These are phyloP conservation scores for Acipenser transmontanus DNA, from an alignment of 2,797 vertebrate species.

Conservation along the genomic window DNA sequence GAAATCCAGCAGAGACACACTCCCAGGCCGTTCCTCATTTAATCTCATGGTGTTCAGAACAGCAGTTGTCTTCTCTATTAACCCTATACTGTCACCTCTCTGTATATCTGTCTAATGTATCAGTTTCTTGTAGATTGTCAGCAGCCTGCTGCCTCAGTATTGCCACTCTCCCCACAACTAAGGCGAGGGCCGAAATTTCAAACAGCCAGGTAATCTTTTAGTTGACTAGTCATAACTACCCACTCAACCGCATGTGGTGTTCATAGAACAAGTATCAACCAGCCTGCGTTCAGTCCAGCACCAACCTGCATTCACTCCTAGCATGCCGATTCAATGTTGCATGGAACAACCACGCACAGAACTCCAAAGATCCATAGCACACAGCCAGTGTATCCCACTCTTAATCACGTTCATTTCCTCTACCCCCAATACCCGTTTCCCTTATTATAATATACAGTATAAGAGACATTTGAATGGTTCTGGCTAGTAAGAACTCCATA, in stretches of 20 bases:
- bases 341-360: neutral
- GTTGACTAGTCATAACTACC: slow-evolving; percentile 29
- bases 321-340: slow-evolving; percentile 7
- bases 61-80: slow-evolving; percentile 52
- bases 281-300: neutral
- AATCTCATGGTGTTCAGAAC: slow-evolving; percentile 46
- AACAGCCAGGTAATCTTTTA: slow-evolving; percentile 77
- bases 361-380: neutral
- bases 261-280: slow-evolving; percentile 3
- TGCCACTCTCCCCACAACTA: slow-evolving; percentile 91
- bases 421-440: neutral
- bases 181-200: slow-evolving; percentile 76
- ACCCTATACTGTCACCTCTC: slow-evolving; percentile 76
- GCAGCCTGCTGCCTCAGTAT: slow-evolving; percentile 97
- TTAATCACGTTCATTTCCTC: neutral
- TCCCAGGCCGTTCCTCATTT: slow-evolving; percentile 53
- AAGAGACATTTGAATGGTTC: no score
- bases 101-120: slow-evolving; percentile 99
- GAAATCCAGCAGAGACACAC: no score
- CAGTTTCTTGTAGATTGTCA: slow-evolving; percentile 99
- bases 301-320: slow-evolving; percentile 6
- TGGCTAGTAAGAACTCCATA: no score
- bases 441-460: no score
- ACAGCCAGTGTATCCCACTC: neutral
- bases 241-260: neutral